Conservation (phyloP, 2,113 vertebrate species). For the Chlorodrepanis virens region DNA sequence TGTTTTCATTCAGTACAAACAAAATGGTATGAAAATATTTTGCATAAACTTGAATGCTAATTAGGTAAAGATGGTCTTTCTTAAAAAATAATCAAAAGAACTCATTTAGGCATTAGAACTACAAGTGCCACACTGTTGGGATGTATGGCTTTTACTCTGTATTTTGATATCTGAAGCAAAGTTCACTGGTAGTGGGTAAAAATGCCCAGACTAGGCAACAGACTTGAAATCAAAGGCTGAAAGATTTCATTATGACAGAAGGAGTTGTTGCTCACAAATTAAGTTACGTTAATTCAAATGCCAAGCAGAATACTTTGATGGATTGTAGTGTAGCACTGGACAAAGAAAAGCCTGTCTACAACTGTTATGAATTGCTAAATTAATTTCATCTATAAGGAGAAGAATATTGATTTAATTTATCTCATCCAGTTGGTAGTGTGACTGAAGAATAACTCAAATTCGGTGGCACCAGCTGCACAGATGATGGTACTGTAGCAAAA, state of each 20-base stretch:
- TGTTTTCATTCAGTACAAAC: neutral
- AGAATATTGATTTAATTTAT: constrained; percentile 65
- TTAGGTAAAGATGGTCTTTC: neutral
- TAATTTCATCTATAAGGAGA: constrained; percentile 46
- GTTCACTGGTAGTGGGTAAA: neutral
- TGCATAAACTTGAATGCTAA: neutral
- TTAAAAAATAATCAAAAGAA: neutral
- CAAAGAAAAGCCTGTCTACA: neutral
- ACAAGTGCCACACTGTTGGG: neutral
- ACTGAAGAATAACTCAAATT: constrained; percentile 56
- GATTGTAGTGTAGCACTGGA: neutral
- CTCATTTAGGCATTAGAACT: neutral
- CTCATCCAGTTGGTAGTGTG: constrained; percentile 50
- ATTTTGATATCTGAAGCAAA: neutral
- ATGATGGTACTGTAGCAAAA: constrained; percentile 5
- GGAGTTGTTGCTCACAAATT: constrained; percentile 40
- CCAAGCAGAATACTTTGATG: constrained; percentile 14
- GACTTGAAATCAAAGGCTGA: constrained; percentile 31
- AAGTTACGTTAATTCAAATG: constrained; percentile 55
- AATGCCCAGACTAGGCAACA: neutral
- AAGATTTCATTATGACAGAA: constrained; percentile 30
- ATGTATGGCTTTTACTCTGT: neutral
- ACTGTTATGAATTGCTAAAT: constrained; percentile 31
- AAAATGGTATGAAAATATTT: neutral
- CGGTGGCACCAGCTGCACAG: constrained; percentile 38